phyloP scores from a whole-genome alignment of 2,797 vertebrate genomes.

The Gymnothorax javanicus region DNA sequence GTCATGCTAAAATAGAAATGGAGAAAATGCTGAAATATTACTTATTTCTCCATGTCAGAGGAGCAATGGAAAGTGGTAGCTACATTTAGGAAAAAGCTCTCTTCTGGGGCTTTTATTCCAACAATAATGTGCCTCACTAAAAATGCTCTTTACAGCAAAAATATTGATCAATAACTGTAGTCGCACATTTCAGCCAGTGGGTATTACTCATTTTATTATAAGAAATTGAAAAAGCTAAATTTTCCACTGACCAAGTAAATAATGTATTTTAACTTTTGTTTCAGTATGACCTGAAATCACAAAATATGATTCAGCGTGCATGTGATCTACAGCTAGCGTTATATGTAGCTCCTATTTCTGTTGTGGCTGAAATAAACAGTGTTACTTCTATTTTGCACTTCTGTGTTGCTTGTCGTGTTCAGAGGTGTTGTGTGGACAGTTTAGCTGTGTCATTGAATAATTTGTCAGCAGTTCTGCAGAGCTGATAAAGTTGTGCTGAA shows the following conservation, averaged over 20 bases:
- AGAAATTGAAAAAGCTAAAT: neutral
- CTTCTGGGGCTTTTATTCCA: neutral
- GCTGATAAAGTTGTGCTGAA: neutral
- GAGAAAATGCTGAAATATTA: neutral
- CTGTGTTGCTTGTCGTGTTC: neutral
- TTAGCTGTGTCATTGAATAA: neutral
- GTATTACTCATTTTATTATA: neutral
- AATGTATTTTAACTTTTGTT: neutral
- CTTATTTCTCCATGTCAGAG: neutral
- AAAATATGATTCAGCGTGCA: neutral
- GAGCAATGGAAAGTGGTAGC: neutral
- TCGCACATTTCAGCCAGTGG: neutral
- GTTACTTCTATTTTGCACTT: neutral
- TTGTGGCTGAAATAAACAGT: constrained; percentile 8
- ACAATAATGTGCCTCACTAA: neutral
- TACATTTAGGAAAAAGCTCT: neutral
- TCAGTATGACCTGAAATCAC: neutral
- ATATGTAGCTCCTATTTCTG: neutral
- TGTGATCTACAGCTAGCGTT: neutral
- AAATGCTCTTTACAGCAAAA: neutral
- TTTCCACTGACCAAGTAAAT: neutral
- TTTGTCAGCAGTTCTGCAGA: neutral
- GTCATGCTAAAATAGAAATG: neutral
- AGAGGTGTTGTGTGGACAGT: neutral
- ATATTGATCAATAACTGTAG: neutral